phyloP scores from a whole-genome alignment of 2,113 vertebrate species.

The Rhagologus leucostigma region DNA sequence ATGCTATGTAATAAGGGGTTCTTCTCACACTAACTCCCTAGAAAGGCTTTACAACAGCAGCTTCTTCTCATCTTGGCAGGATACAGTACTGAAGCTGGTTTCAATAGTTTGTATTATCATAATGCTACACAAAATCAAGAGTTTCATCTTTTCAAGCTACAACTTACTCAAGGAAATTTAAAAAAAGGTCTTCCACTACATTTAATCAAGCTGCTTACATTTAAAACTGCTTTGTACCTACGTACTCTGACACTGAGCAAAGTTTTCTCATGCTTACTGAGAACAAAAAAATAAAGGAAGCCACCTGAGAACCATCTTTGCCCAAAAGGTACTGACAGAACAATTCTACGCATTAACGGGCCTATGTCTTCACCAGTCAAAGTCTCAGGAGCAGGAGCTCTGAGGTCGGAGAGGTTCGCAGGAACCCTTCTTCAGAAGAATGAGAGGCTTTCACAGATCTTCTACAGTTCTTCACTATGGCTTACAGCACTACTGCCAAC shows the following conservation, averaged over 20 bases:
- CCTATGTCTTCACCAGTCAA: neutral
- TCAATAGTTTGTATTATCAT: neutral
- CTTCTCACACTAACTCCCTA: neutral
- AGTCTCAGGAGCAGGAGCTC: neutral
- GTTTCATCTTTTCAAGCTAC: neutral
- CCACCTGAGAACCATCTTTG: neutral
- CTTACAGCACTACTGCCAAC: neutral
- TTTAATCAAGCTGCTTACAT: neutral
- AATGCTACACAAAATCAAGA: neutral
- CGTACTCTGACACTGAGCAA: neutral
- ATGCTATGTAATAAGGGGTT: neutral
- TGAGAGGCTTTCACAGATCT: neutral
- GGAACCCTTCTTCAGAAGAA: neutral
- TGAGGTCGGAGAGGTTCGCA: neutral
- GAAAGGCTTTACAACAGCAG: neutral
- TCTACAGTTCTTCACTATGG: neutral
- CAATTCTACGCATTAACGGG: neutral
- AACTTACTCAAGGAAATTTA: neutral
- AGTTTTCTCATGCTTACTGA: rapidly evolving
- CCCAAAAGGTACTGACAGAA: neutral
- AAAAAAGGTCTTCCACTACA: neutral
- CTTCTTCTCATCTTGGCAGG: neutral
- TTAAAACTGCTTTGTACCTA: neutral
- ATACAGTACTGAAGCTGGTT: neutral
- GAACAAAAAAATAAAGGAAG: neutral